A percentile compares a stretch with the other conserved stretches of the same genome.
phyloP scores from a whole-genome alignment of 2,797 vertebrate species.

The Aldrovandia affinis region DNA sequence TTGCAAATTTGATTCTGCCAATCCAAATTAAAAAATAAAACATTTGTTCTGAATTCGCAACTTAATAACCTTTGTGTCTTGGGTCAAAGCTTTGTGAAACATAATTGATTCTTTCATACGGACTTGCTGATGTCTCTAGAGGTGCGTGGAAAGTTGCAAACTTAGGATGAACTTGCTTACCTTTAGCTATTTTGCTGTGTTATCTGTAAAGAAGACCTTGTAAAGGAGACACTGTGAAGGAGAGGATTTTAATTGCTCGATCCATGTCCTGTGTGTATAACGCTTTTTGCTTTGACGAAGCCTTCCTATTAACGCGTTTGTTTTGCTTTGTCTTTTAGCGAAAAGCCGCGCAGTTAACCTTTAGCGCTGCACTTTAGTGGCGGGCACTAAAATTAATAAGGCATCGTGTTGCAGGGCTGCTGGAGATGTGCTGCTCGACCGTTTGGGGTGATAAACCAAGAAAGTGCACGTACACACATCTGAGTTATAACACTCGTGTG shows the following conservation, averaged over 20 bases:
- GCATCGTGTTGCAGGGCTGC: too few species aligned
- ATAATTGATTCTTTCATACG: neutral
- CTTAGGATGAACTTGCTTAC: neutral
- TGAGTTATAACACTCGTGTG: too few species aligned
- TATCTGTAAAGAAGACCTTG: conserved; percentile 11
- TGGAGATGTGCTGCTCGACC: too few species aligned
- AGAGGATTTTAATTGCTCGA: conserved; percentile 9
- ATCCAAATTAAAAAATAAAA: neutral
- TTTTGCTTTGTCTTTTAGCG: neutral
- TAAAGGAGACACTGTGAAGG: too few species aligned
- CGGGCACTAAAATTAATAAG: neutral
- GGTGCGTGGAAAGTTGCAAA: neutral
- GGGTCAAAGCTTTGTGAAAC: neutral
- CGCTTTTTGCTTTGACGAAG: neutral
- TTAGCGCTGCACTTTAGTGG: neutral
- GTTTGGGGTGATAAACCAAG: too few species aligned
- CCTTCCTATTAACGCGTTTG: neutral
- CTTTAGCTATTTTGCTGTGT: neutral
- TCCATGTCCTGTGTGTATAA: neutral
- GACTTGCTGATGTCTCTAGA: neutral
- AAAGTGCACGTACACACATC: too few species aligned
- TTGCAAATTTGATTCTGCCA: neutral
- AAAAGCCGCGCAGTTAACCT: neutral
- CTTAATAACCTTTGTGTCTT: neutral
- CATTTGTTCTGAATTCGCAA: neutral